Conservation (phyloP, 1,140 invertebrate species). For the Lordiphosa mommai region DNA sequence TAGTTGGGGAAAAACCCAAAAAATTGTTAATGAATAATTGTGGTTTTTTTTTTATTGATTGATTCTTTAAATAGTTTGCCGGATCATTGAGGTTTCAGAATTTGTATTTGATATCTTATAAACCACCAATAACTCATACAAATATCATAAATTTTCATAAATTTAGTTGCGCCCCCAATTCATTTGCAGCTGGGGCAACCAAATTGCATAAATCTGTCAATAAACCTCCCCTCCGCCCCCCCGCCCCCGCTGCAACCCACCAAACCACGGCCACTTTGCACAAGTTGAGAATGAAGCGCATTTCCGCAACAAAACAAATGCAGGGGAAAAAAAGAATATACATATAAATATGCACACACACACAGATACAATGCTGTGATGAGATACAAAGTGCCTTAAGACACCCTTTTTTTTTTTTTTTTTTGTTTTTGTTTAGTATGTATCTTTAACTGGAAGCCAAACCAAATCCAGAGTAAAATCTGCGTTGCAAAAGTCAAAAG, state of each 20-base stretch:
- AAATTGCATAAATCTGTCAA: no score
- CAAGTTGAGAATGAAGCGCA: conserved; percentile 46
- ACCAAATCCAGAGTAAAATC: conserved; percentile 23
- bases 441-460: conserved; percentile 8
- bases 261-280: conserved; percentile 40
- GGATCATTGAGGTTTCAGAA: no score
- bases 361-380: neutral
- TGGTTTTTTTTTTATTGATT: no score
- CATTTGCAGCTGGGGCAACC: no score
- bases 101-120: no score
- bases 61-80: no score
- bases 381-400: conserved; percentile 34
- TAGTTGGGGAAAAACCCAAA: no score
- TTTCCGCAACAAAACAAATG: conserved; percentile 43
- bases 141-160: no score
- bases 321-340: no score
- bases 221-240: neutral
- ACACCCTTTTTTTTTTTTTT: conserved; percentile 31
- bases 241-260: conserved; percentile 1
- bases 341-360: neutral
- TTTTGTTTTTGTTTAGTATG: neutral
- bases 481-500: conserved; percentile 23
- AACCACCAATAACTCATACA: no score
- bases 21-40: no score
- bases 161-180: no score